Evolutionary conservation across 2,888 invertebrate species (phyloP).

Genomic region (Iselma pallidipennis): DNA sequence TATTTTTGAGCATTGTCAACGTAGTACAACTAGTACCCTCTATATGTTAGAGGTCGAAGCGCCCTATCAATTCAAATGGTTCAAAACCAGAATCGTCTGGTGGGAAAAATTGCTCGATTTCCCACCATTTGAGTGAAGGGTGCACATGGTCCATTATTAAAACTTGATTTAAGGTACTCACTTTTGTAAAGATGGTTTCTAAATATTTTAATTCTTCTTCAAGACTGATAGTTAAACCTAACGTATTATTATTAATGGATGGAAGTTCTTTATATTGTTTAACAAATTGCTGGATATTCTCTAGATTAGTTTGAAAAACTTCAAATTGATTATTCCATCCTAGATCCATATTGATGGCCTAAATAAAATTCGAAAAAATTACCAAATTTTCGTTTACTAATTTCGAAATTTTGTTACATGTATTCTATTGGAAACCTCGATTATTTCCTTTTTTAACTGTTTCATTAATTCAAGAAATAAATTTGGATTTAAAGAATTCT

Average conservation of each 20-base stretch:
- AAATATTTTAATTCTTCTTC: conserved; percentile 6
- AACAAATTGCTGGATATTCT: neutral
- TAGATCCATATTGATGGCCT: neutral
- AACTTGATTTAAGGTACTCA: no score
- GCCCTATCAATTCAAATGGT: no score
- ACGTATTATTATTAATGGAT: neutral
- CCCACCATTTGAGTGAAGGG: no score
- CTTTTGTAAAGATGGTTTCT: conserved; percentile 4
- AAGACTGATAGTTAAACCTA: conserved; percentile 1
- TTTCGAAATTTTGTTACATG: neutral
- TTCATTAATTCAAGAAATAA: no score
- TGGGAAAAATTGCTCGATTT: no score
- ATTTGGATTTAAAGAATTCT: neutral
- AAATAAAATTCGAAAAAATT: neutral
- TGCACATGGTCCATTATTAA: no score
- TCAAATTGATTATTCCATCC: neutral
- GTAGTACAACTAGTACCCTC: no score
- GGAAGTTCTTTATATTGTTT: neutral
- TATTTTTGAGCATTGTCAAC: no score
- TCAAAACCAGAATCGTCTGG: no score
- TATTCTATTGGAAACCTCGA: neutral
- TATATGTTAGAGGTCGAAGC: no score
- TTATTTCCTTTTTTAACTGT: no score
- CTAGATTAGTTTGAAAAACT: no score
- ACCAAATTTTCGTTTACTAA: neutral